A percentile compares a stretch with the other conserved stretches of the same genome.
These are phyloP conservation scores for Serranus cabrilla DNA, from an alignment of 2,797 vertebrate species.

Conservation along the genomic window DNA sequence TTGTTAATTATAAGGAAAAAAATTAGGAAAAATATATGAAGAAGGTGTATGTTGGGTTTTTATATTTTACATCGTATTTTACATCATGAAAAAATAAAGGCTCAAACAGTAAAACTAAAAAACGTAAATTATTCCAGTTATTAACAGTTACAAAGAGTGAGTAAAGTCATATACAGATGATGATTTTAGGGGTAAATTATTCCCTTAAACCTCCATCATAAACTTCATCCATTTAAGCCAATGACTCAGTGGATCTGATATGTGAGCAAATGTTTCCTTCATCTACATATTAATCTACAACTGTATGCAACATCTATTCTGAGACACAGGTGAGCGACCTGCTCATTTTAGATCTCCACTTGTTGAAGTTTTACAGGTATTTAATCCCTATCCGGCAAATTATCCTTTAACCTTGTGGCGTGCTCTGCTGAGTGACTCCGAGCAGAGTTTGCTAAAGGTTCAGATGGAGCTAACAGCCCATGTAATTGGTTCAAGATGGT, in stretches of 20 bases:
- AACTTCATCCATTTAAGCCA: constrained; percentile 11
- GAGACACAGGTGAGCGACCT: constrained; percentile 14
- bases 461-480: constrained; percentile 69
- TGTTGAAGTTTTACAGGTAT: constrained; percentile 46
- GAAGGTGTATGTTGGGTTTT: too few species aligned
- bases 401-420: constrained; percentile 53
- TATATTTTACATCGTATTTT: too few species aligned
- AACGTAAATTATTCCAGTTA: too few species aligned
- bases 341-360: constrained; percentile 27
- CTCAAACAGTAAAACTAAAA: too few species aligned
- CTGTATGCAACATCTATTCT: background rate
- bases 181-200: too few species aligned
- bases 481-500: constrained; percentile 79
- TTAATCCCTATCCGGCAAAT: constrained; percentile 46
- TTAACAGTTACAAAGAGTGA: too few species aligned
- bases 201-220: background rate
- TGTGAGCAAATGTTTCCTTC: constrained; percentile 4
- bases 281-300: background rate
- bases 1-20: too few species aligned
- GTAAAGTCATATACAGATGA: too few species aligned
- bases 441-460: constrained; percentile 59
- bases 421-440: constrained; percentile 46
- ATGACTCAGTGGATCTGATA: background rate
- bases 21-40: too few species aligned
- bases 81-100: too few species aligned